Evolutionary conservation across 1,140 invertebrate genomes (phyloP).

Genomic region (Heliconius himera): DNA sequence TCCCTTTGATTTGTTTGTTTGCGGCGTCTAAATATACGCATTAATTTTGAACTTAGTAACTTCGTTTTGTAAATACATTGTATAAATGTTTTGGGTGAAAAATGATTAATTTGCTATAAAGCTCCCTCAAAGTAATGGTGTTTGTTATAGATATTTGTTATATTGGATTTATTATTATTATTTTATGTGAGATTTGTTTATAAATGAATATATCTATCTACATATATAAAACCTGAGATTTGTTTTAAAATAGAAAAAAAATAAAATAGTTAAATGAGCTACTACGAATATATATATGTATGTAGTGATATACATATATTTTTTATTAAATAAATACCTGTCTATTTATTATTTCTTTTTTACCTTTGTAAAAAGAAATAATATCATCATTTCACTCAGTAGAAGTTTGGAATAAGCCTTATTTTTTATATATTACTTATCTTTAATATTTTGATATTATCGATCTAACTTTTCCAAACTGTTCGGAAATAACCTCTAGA

Average conservation of each 20-base stretch:
- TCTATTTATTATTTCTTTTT: too few species aligned
- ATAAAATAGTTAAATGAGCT: too few species aligned
- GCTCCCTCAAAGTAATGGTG: too few species aligned
- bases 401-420: background rate
- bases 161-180: background rate
- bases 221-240: too few species aligned
- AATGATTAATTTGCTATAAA: slow-evolving; percentile 10
- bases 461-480: background rate
- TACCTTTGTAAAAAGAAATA: background rate
- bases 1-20: slow-evolving; percentile 61
- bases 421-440: background rate
- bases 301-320: too few species aligned
- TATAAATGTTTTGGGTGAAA: background rate
- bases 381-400: background rate
- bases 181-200: too few species aligned
- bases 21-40: slow-evolving; percentile 53
- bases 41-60: slow-evolving; percentile 52
- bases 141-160: background rate
- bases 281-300: too few species aligned
- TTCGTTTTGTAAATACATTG: background rate
- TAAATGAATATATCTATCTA: too few species aligned
- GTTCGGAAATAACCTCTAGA: background rate
- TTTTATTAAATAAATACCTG: background rate
- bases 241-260: too few species aligned
- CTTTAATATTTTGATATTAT: background rate